phyloP scores from a whole-genome alignment of 2,888 invertebrate species.

The Bursaphelenchus okinawaensis region DNA sequence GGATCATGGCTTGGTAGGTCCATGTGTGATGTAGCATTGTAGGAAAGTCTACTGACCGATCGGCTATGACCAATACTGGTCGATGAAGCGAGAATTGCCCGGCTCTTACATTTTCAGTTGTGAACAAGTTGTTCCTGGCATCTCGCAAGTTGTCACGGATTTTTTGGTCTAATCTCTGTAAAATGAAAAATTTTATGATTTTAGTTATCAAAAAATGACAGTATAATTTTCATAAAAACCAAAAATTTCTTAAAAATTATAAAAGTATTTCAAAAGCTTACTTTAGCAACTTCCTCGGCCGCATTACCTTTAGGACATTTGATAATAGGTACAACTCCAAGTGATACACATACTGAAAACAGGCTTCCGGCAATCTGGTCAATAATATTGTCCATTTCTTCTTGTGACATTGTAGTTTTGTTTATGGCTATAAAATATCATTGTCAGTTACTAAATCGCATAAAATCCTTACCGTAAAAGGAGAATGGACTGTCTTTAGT shows the following conservation, averaged over 20 bases:
- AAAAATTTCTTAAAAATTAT: no score
- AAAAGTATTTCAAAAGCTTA: background rate
- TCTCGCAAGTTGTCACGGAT: slow-evolving; percentile 92
- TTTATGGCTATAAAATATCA: slow-evolving; percentile 40
- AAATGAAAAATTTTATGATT: slow-evolving; percentile 14
- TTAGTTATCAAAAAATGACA: background rate
- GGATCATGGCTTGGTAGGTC: slow-evolving; percentile 97
- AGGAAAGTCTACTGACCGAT: slow-evolving; percentile 71
- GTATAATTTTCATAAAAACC: no score
- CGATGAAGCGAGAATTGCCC: slow-evolving; percentile 64
- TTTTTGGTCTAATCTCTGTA: slow-evolving; percentile 89
- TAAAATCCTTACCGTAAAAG: slow-evolving; percentile 71
- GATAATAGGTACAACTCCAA: slow-evolving; percentile 85
- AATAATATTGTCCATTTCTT: slow-evolving; percentile 88
- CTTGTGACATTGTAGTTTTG: slow-evolving; percentile 67
- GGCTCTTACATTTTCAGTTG: slow-evolving; percentile 63
- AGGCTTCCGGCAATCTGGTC: slow-evolving; percentile 89
- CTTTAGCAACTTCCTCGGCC: slow-evolving; percentile 88
- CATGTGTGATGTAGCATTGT: slow-evolving; percentile 98
- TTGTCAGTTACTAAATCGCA: background rate
- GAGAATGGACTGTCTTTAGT: slow-evolving; percentile 83
- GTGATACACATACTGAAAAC: slow-evolving; percentile 93
- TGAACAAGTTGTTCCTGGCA: slow-evolving; percentile 88
- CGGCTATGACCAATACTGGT: slow-evolving; percentile 82
- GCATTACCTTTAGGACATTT: slow-evolving; percentile 88